A percentile compares a stretch with the other conserved stretches of the same genome.
Evolutionary conservation across 2,888 invertebrate species (phyloP).

Genomic region (Icerya purchasi): DNA sequence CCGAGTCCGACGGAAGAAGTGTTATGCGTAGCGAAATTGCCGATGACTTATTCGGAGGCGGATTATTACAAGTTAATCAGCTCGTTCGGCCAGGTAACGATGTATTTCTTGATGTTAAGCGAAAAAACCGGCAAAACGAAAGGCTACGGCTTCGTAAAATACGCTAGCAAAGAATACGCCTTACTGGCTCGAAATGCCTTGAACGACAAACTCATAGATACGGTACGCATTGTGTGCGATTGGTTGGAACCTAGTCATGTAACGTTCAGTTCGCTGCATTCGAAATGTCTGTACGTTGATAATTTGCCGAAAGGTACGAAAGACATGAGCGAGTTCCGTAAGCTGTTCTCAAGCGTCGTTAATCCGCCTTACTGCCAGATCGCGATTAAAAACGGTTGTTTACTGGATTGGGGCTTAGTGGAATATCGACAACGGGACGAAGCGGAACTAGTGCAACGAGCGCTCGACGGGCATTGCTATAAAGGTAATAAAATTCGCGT

Average conservation of each 20-base stretch:
- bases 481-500: slow-evolving; percentile 27
- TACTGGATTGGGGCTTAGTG: slow-evolving; percentile 31
- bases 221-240: slow-evolving; percentile 28
- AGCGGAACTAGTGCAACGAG: slow-evolving; percentile 25
- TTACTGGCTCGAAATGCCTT: slow-evolving; percentile 27
- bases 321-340: slow-evolving; percentile 29
- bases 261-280: slow-evolving; percentile 29
- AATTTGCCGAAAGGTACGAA: slow-evolving; percentile 30
- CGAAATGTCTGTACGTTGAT: slow-evolving; percentile 30
- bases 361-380: slow-evolving; percentile 33
- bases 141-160: slow-evolving; percentile 34
- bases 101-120: slow-evolving; percentile 30
- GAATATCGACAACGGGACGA: slow-evolving; percentile 27
- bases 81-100: slow-evolving; percentile 27
- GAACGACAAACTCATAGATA: slow-evolving; percentile 26
- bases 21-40: slow-evolving; percentile 30
- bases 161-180: slow-evolving; percentile 28
- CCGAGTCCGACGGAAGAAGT: slow-evolving; percentile 28
- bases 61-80: slow-evolving; percentile 28
- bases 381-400: slow-evolving; percentile 29
- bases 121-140: slow-evolving; percentile 30
- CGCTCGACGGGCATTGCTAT: slow-evolving; percentile 24
- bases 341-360: slow-evolving; percentile 28
- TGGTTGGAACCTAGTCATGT: slow-evolving; percentile 29
- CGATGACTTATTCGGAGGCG: slow-evolving; percentile 26